Percentiles rank a stretch among this genome's conserved stretches.
phyloP scores from a whole-genome alignment of 2,113 vertebrate species.

The Azemiops feae region DNA sequence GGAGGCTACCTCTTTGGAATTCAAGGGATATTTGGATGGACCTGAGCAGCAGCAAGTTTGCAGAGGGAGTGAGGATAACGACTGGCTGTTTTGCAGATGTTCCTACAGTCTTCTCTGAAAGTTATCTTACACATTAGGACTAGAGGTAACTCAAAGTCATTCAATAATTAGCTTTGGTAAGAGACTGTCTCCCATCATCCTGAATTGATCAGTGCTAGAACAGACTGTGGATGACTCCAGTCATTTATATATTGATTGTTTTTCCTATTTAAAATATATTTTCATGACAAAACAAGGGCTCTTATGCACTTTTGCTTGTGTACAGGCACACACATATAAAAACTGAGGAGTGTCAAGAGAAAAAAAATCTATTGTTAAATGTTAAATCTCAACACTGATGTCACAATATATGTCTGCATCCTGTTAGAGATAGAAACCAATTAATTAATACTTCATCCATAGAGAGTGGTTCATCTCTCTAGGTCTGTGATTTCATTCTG shows the following conservation, averaged over 20 bases:
- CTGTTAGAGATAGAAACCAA: background rate
- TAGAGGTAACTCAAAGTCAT: background rate
- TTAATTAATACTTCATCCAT: background rate
- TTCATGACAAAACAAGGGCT: background rate
- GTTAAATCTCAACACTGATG: background rate
- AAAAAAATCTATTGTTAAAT: background rate
- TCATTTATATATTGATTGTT: background rate
- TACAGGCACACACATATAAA: background rate
- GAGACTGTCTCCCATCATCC: background rate
- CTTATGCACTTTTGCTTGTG: background rate
- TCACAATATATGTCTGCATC: background rate
- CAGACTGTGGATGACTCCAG: background rate
- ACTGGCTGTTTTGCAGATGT: background rate
- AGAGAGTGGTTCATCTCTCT: background rate
- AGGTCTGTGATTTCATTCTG: background rate
- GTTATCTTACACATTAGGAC: background rate
- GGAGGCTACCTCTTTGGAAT: accelerated
- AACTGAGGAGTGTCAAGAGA: background rate
- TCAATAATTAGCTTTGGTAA: background rate
- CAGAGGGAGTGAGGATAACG: background rate
- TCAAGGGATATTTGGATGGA: background rate
- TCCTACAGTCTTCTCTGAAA: background rate
- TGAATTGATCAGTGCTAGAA: background rate
- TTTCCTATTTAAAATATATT: background rate
- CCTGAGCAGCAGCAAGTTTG: background rate